phyloP scores from a whole-genome alignment of 2,113 vertebrate species.

The Lycocorax pyrrhopterus region DNA sequence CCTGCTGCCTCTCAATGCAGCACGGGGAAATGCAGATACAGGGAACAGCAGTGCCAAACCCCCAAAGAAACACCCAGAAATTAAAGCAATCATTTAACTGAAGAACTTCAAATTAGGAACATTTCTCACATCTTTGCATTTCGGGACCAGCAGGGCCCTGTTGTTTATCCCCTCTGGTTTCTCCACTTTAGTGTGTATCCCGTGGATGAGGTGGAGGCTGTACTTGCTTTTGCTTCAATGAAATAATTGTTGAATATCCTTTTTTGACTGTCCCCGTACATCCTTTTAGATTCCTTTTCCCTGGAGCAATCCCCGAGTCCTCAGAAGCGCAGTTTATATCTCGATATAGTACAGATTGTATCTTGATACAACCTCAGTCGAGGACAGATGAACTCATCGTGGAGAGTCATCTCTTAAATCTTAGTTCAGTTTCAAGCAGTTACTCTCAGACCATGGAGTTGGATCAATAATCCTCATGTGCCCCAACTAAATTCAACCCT shows the following conservation, averaged over 20 bases:
- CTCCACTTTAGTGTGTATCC: neutral
- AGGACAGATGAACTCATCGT: neutral
- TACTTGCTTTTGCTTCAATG: neutral
- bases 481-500: no score
- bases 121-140: neutral
- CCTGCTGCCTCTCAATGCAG: neutral
- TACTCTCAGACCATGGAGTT: neutral
- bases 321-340: neutral
- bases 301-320: neutral
- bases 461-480: neutral
- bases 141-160: neutral
- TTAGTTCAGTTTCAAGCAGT: neutral
- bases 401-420: neutral
- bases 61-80: neutral
- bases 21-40: neutral
- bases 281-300: neutral
- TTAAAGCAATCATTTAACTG: neutral
- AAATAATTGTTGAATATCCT: neutral
- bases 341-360: neutral
- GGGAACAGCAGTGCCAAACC: neutral
- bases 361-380: accelerated
- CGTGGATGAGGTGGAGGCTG: neutral
- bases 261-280: neutral
- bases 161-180: neutral
- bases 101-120: neutral